Evolutionary conservation across 2,888 invertebrate genomes (phyloP), one percentile per base, ranked within the genome.

Genomic region (Trypoxylon attenuatum): DNA sequence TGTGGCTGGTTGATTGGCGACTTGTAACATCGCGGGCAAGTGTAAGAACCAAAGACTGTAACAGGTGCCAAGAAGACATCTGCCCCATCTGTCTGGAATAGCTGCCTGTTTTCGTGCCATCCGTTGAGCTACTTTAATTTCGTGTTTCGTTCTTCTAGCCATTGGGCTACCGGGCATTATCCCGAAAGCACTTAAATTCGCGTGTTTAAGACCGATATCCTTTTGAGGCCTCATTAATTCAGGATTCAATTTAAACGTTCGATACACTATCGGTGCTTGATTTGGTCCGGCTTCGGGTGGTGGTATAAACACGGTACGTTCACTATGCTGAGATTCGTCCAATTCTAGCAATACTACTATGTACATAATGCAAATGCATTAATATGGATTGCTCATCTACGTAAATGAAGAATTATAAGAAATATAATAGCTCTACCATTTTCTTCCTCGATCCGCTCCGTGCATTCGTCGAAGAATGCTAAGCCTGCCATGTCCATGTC

Each of bases 391-490:
- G 25, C 1, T 41, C 29, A 21, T 8, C 10, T 42, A 22, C 15
- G 27, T 5, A 21, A 56, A 10, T 22, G 19, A 57, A 21, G 13
- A 21, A 43, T n/a, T 25, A n/a, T 38, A n/a, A 10, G 49, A 61
- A 56, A 38, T 39, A 39, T 22, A 27, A n/a, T 27, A 47, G 16
- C 41, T 68, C 47, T 71, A 85, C 85, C 79, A 68, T 83, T 86
- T 73, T 87, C 87, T 62, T 85, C 86, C 52, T 89, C 88, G 33
- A 93, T 89, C 84, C 94, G 92, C 83, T 97, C 97, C 5, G 95
- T 94, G 85, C 98, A 99, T 83, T 99, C 98, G 87, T 99, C 99
- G 84, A 99, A 99, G 88, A 97, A 97, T 10, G 95, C 96, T 58
- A 99, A 89, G 45, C 97, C 96, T 64, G 96, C 96, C 87, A 87